Evolutionary conservation across 2,888 invertebrate genomes (phyloP).

Genomic region (Drosophila meridiana): DNA sequence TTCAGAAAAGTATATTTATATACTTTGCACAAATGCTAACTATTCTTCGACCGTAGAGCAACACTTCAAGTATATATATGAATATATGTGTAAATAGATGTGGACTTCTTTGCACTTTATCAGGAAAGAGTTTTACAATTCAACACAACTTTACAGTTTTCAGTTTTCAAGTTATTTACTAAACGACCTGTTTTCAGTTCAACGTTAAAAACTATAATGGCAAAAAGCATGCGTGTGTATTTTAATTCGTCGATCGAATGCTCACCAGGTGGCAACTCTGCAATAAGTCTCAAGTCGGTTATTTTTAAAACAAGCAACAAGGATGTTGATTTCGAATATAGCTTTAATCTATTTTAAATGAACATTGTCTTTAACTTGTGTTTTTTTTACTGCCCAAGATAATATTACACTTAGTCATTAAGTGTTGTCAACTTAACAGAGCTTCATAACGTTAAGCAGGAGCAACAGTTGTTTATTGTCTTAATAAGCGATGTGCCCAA

Average conservation of each 20-base stretch:
- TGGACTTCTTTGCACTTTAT: background rate
- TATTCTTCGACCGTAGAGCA: conserved; percentile 22
- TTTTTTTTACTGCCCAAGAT: background rate
- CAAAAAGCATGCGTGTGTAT: conserved; percentile 74
- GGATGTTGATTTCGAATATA: background rate
- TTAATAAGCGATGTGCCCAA: background rate
- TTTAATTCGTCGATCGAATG: conserved; percentile 70
- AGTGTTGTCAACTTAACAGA: background rate
- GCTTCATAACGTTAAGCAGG: background rate
- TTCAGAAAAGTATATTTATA: conserved; percentile 4
- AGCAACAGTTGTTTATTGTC: conserved; percentile 3
- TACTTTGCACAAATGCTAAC: conserved; percentile 29
- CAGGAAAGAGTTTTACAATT: background rate
- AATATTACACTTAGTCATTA: background rate
- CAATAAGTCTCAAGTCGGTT: conserved; percentile 45
- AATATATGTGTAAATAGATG: background rate
- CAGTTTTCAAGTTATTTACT: conserved; percentile 15
- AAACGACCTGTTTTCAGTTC: conserved; percentile 39
- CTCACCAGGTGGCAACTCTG: conserved; percentile 68
- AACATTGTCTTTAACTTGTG: background rate
- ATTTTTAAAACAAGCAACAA: conserved; percentile 45
- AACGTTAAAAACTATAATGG: conserved; percentile 63
- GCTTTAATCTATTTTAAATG: background rate
- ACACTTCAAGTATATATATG: background rate
- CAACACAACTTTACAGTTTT: conserved; percentile 1